Conservation (phyloP, 2,888 invertebrate genomes). For the Ormyrus pomaceus region DNA sequence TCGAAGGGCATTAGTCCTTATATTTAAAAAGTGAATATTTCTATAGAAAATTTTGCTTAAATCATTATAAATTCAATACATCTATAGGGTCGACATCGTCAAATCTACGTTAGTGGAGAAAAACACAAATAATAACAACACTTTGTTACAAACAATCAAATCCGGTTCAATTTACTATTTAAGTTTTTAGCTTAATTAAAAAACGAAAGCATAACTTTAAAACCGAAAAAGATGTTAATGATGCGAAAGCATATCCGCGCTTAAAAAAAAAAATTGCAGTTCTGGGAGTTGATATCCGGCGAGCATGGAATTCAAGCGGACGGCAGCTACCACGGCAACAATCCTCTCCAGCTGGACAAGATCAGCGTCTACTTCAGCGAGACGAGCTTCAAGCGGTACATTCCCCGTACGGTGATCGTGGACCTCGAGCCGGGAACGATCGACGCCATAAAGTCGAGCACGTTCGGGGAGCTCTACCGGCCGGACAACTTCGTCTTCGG, state of each 20-base stretch:
- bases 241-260: not conserved
- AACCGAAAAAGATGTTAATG: not conserved
- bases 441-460: constrained; percentile 82
- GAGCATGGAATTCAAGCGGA: constrained; percentile 80
- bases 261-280: constrained; percentile 33
- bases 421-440: constrained; percentile 84
- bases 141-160: no score
- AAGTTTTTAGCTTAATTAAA: no score
- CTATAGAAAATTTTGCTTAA: no score
- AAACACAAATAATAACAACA: no score
- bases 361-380: constrained; percentile 81
- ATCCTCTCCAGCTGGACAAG: constrained; percentile 79
- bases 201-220: not conserved
- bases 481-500: constrained; percentile 82
- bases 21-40: no score
- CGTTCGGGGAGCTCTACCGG: constrained; percentile 80
- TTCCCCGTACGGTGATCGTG: constrained; percentile 81
- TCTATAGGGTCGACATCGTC: no score
- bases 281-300: constrained; percentile 88
- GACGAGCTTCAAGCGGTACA: constrained; percentile 79
- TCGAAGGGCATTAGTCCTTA: no score
- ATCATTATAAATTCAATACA: no score
- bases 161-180: no score
- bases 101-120: no score
- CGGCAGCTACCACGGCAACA: constrained; percentile 78